Percentiles rank a stretch among this genome's conserved stretches.
Evolutionary conservation across 2,113 vertebrate genomes (phyloP).

Genomic region (Pachypanchax playfairii): DNA sequence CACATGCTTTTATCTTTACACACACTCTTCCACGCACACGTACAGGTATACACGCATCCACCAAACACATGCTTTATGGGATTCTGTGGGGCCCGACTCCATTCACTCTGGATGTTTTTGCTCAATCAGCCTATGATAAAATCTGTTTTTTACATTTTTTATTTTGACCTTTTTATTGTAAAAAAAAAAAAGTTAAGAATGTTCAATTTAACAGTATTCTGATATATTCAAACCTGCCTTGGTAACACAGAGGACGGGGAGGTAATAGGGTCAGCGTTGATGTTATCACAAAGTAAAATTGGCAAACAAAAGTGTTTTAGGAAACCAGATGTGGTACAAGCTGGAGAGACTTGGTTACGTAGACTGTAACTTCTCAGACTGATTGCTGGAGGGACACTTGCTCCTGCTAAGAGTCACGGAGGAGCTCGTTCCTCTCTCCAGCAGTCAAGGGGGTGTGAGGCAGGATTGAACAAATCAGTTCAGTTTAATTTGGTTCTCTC

Average conservation of each 20-base stretch:
- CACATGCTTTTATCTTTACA: conserved; percentile 34
- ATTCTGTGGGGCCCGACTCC: conserved; percentile 59
- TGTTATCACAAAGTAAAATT: conserved; percentile 60
- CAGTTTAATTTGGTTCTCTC: neutral
- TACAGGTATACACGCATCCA: conserved; percentile 27
- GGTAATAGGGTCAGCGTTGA: conserved; percentile 31
- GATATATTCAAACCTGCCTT: conserved; percentile 31
- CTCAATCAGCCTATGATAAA: conserved; percentile 32
- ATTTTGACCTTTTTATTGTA: conserved; percentile 27
- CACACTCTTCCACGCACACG: conserved; percentile 7
- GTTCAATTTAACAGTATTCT: conserved; percentile 28
- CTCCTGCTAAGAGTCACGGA: no score
- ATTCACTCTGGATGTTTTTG: conserved; percentile 53
- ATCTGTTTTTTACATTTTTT: conserved; percentile 10
- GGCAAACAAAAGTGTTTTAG: conserved; percentile 63
- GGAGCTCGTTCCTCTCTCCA: no score
- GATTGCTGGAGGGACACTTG: no score
- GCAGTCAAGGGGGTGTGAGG: no score
- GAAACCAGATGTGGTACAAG: conserved; percentile 61
- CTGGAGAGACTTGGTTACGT: conserved; percentile 24
- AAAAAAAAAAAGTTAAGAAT: conserved; percentile 19
- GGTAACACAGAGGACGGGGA: conserved; percentile 29
- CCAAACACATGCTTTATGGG: conserved; percentile 34
- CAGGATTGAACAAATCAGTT: no score
- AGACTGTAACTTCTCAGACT: no score